phyloP scores from a whole-genome alignment of 2,113 vertebrate species.

The Poeciliopsis prolifica region DNA sequence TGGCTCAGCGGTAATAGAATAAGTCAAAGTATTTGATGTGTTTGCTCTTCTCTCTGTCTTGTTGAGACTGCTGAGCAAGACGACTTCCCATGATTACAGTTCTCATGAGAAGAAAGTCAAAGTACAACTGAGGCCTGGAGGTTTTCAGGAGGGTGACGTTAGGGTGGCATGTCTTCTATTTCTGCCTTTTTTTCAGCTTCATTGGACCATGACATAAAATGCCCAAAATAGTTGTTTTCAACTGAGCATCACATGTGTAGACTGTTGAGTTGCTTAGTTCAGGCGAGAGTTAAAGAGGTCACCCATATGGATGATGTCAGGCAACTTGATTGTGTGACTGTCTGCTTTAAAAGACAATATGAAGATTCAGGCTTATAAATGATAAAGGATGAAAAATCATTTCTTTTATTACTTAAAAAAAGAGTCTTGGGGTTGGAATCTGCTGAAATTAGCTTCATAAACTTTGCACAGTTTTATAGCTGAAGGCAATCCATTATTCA shows the following conservation, averaged over 20 bases:
- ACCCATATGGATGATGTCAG: conserved; percentile 10
- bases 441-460: conserved; percentile 13
- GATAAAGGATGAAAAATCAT: conserved; percentile 11
- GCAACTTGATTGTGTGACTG: not conserved
- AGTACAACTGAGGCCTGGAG: conserved; percentile 18
- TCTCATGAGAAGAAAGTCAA: conserved; percentile 10
- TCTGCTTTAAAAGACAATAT: not conserved
- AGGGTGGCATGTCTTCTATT: conserved; percentile 2
- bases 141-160: conserved; percentile 8
- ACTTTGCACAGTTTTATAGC: conserved; percentile 2
- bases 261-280: conserved; percentile 17
- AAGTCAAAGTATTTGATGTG: not conserved
- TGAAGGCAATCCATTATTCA: conserved; percentile 13
- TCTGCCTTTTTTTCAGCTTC: conserved; percentile 28
- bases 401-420: conserved; percentile 10
- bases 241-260: not conserved
- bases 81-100: not conserved
- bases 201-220: conserved; percentile 16
- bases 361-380: conserved; percentile 3
- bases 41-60: not conserved
- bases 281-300: not conserved
- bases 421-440: conserved; percentile 16
- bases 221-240: conserved; percentile 12
- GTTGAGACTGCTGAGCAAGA: not conserved
- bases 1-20: not conserved